Base-by-base conservation (phyloP, 2,797 vertebrate species). In the Ficedula albicollis region DNA sequence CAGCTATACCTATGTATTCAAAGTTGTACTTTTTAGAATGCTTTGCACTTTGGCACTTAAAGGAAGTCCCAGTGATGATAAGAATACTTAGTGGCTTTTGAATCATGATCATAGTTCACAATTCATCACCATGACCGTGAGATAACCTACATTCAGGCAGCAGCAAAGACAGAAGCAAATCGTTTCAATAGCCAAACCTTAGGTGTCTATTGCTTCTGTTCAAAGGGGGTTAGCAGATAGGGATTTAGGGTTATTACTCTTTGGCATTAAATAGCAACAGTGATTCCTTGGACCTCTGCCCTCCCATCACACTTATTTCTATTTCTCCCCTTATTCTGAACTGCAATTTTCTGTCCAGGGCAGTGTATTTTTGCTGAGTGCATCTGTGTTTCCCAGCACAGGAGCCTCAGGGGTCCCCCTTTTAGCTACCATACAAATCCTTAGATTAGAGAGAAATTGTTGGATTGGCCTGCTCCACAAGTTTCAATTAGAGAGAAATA, bases 371-470 rank as follows among this genome's bases (percentile, higher is more conserved):
- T 66, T 91, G 43, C n/a, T 54, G 46, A 82, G 17, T 54, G 21
- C 23, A 27, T 41, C 2, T 22, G 5, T 23, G 18, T 39, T 92
- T 18, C 38, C 34, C 19, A 64, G 73, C 44, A 52, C 23, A 75
- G 60, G 29, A 84, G 32, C 41, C 29, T 63, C 15, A 1, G 19
- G 41, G 14, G 3, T 1, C 20, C 13, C 0, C 0, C 12, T 13
- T 49, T 23, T 23, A 73, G 30, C 48, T 52, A 13, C 41, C 62
- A 39, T 26, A 66, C 25, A 80, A 76, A 73, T 46, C 15, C 32
- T 30, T 27, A 39, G 54, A 55, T 36, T 60, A 76, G 19, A 48
- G 1, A 74, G 34, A 84, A 74, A 52, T 22, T 1, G 0, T 36
- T 43, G 19, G 13, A 46, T 66, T 69, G 4, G 12, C 17, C 79